Evolutionary conservation across 1,140 invertebrate species (phyloP).

Genomic region (Maconellicoccus hirsutus): DNA sequence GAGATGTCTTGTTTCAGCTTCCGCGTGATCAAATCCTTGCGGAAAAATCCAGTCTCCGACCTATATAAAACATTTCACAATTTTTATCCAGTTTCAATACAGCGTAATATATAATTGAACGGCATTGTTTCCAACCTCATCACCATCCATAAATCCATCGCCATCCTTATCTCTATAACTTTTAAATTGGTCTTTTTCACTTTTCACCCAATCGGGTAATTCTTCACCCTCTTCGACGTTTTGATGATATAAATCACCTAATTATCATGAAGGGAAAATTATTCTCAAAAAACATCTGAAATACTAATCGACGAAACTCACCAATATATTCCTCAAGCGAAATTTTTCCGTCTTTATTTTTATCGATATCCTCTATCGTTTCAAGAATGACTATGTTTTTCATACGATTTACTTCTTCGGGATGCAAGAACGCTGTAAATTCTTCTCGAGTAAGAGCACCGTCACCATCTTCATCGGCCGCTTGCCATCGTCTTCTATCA

Average conservation of each 20-base stretch:
- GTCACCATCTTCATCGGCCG: conserved; percentile 50
- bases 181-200: conserved; percentile 85
- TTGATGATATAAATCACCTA: conserved; percentile 73
- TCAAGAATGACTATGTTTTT: conserved; percentile 83
- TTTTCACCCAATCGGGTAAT: conserved; percentile 92
- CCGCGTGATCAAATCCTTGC: conserved; percentile 89
- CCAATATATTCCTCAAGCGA: conserved; percentile 66
- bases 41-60: conserved; percentile 91
- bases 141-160: conserved; percentile 78
- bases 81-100: no score
- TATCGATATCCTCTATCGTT: conserved; percentile 96
- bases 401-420: conserved; percentile 89
- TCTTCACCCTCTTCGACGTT: conserved; percentile 51
- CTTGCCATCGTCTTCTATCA: conserved; percentile 70
- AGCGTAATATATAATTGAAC: neutral
- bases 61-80: conserved; percentile 32
- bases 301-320: conserved; percentile 28
- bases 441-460: conserved; percentile 72
- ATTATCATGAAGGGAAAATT: no score
- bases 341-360: conserved; percentile 79
- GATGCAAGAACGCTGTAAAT: conserved; percentile 86
- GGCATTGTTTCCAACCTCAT: conserved; percentile 50
- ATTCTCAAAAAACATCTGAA: no score
- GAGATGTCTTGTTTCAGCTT: conserved; percentile 91
- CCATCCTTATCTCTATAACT: conserved; percentile 68